phyloP scores from a whole-genome alignment of 2,113 vertebrate genomes.

The Oceanodroma tethys region DNA sequence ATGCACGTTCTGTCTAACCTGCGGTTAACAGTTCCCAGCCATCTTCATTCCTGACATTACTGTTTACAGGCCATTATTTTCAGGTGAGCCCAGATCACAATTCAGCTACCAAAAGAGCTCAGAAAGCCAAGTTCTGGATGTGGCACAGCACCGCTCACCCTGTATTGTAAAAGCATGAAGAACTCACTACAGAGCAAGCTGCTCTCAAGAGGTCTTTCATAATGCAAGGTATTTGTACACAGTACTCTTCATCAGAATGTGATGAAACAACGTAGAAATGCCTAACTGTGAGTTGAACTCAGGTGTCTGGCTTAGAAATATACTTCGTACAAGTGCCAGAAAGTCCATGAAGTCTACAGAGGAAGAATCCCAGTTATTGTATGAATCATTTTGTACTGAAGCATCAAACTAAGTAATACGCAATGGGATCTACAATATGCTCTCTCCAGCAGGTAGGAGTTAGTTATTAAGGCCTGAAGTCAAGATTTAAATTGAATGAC shows the following conservation, averaged over 20 bases:
- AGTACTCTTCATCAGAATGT: neutral
- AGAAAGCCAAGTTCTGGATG: neutral
- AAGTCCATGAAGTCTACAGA: neutral
- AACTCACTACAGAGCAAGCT: neutral
- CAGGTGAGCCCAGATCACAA: neutral
- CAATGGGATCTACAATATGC: neutral
- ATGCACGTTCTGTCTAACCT: neutral
- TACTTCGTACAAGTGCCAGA: neutral
- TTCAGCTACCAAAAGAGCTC: neutral
- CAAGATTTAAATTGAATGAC: neutral
- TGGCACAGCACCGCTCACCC: neutral
- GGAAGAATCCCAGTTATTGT: neutral
- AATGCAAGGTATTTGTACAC: neutral
- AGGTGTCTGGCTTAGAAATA: neutral
- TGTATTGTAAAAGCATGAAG: neutral
- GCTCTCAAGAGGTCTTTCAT: neutral
- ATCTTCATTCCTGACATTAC: neutral
- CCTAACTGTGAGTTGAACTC: neutral
- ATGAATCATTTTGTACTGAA: neutral
- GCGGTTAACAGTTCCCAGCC: neutral
- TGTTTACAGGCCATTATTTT: neutral
- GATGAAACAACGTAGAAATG: neutral
- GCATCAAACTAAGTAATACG: neutral
- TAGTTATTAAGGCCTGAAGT: neutral
- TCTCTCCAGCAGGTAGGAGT: neutral